Conservation (phyloP, 2,888 invertebrate species). For the Peribatodes rhomboidaria region DNA sequence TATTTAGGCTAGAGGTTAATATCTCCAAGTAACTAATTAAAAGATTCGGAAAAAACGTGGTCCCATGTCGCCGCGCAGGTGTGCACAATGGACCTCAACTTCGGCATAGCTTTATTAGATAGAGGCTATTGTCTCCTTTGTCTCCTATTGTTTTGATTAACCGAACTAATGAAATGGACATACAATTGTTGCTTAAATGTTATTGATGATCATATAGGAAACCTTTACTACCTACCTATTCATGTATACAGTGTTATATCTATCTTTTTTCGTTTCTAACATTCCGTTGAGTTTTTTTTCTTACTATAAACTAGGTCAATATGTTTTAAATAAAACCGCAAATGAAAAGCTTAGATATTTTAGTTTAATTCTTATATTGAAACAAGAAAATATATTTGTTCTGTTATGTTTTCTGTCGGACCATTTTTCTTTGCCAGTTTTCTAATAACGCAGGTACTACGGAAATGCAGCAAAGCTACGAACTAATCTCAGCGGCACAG, state of each 20-base stretch:
- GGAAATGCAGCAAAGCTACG: constrained; percentile 9
- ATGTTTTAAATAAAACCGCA: too few relatives aligned
- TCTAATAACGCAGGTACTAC: neutral
- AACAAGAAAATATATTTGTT: neutral
- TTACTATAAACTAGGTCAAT: too few relatives aligned
- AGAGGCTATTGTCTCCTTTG: constrained; percentile 25
- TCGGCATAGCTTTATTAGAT: constrained; percentile 22
- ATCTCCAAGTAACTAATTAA: constrained; percentile 30
- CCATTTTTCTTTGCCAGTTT: neutral
- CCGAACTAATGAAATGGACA: constrained; percentile 23
- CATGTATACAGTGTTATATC: too few relatives aligned
- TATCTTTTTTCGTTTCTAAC: too few relatives aligned
- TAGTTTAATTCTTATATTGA: too few relatives aligned
- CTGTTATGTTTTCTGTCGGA: neutral
- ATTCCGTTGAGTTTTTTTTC: too few relatives aligned
- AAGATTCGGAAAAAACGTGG: constrained; percentile 28
- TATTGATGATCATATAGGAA: constrained; percentile 17
- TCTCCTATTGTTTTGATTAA: constrained; percentile 25
- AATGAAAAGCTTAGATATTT: too few relatives aligned
- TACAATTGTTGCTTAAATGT: constrained; percentile 13
- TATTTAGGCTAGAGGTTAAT: too few relatives aligned
- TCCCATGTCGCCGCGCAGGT: constrained; percentile 33
- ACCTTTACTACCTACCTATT: too few relatives aligned
- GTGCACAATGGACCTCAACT: constrained; percentile 27
- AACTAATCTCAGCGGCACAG: constrained; percentile 30